Conservation (phyloP, 53 echinoderm and acorn worm species). For the Mesocentrotus franciscanus region DNA sequence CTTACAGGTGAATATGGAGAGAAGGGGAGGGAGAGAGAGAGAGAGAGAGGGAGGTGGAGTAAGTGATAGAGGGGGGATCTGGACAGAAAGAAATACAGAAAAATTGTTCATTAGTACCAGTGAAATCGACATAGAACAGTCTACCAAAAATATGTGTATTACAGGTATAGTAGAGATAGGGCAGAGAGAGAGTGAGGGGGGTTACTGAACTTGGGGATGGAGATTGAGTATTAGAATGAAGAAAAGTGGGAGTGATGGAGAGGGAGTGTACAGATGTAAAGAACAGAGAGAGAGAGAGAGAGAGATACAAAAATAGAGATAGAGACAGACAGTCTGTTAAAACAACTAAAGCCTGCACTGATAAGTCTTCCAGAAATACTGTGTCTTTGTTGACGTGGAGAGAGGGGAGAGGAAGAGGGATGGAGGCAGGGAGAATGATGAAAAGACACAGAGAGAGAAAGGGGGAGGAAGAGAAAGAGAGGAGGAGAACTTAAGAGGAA, state of each 20-base stretch:
- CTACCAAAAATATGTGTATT: slow-evolving; percentile 95
- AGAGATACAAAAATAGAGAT: no score
- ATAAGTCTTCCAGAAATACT: no score
- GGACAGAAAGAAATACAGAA: slow-evolving; percentile 52
- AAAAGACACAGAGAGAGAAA: background rate
- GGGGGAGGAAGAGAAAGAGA: background rate
- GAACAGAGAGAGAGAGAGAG: background rate
- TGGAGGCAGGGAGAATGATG: background rate
- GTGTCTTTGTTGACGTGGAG: no score
- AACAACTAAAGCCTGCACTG: no score
- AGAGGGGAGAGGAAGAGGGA: background rate
- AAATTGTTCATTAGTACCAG: slow-evolving; percentile 87
- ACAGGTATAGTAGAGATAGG: slow-evolving; percentile 70
- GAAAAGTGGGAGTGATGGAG: background rate
- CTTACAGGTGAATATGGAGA: slow-evolving; percentile 77
- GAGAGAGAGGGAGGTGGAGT: background rate
- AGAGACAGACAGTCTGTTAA: no score
- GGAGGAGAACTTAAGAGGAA: background rate
- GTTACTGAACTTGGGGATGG: no score
- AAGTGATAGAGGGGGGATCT: no score
- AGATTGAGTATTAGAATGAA: background rate
- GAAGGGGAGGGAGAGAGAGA: background rate
- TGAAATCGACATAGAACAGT: slow-evolving; percentile 88
- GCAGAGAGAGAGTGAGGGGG: background rate
- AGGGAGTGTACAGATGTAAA: background rate